Percentiles rank a stretch among this genome's conserved stretches.
Conservation (phyloP, 2,797 vertebrate species). For the Diplodus sargus region DNA sequence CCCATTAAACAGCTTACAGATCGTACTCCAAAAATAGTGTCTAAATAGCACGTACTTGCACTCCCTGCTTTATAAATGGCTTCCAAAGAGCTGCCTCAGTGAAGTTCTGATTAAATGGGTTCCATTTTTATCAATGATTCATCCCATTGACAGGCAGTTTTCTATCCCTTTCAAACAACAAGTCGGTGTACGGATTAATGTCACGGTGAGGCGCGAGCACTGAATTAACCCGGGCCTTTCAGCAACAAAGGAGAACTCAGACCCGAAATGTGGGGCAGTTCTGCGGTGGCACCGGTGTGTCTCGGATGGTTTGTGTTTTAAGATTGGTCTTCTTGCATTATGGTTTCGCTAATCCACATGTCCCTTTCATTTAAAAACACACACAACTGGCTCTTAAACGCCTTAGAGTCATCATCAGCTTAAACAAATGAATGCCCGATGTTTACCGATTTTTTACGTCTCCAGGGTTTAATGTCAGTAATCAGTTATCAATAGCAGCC, state of each 20-base stretch:
- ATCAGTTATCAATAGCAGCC: constrained; percentile 47
- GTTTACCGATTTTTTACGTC: constrained; percentile 22
- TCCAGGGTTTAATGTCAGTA: constrained; percentile 39
- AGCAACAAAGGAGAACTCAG: constrained; percentile 27
- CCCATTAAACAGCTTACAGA: constrained; percentile 41
- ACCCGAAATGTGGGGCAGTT: constrained; percentile 6
- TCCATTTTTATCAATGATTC: constrained; percentile 59
- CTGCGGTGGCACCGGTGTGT: background rate
- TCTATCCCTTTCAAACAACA: constrained; percentile 51
- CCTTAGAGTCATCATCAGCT: background rate
- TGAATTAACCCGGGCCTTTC: constrained; percentile 31
- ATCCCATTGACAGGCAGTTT: constrained; percentile 47
- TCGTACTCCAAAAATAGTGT: constrained; percentile 40
- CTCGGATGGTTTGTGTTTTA: constrained; percentile 31
- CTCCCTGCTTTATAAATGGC: constrained; percentile 46
- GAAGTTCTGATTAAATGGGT: constrained; percentile 50
- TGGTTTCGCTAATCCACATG: constrained; percentile 3
- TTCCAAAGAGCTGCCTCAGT: constrained; percentile 44
- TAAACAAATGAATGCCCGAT: constrained; percentile 21
- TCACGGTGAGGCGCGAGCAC: constrained; percentile 29
- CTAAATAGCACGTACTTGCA: constrained; percentile 35
- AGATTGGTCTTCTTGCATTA: constrained; percentile 11
- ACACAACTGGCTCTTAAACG: constrained; percentile 18
- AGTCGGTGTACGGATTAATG: constrained; percentile 43
- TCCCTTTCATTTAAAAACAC: constrained; percentile 2